phyloP scores from a whole-genome alignment of 2,113 vertebrate genomes.

The Tenebrosternarchus preto region DNA sequence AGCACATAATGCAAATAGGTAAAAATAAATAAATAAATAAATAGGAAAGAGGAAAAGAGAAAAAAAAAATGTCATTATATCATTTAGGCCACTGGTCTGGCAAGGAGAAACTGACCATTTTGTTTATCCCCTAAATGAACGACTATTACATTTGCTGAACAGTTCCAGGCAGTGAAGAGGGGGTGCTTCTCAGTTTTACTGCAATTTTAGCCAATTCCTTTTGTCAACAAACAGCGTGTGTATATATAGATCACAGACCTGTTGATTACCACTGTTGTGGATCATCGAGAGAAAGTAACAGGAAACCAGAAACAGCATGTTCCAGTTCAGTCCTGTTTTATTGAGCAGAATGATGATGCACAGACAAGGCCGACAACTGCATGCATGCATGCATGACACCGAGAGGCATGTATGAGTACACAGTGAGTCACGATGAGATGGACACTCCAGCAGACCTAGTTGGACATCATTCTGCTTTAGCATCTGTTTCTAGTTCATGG shows the following conservation, averaged over 20 bases:
- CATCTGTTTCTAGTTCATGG: constrained; percentile 34
- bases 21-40: neutral
- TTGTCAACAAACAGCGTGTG: constrained; percentile 59
- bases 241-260: constrained; percentile 65
- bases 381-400: constrained; percentile 30
- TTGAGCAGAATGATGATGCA: constrained; percentile 50
- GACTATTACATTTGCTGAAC: constrained; percentile 63
- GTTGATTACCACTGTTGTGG: constrained; percentile 51
- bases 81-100: constrained; percentile 64
- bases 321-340: constrained; percentile 50
- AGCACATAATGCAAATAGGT: neutral
- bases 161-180: constrained; percentile 54
- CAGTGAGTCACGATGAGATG: constrained; percentile 47
- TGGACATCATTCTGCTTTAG: constrained; percentile 10
- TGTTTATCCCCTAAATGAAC: constrained; percentile 68
- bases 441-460: constrained; percentile 1
- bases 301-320: constrained; percentile 57
- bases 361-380: constrained; percentile 16
- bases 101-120: constrained; percentile 67
- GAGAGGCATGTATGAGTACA: constrained; percentile 31
- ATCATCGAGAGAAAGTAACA: constrained; percentile 53
- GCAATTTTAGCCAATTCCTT: constrained; percentile 58
- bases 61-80: constrained; percentile 62
- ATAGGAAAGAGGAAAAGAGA: constrained; percentile 33
- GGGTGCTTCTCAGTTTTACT: constrained; percentile 57